Conservation (phyloP, 2,888 invertebrate genomes). For the Dioctria rufipes region DNA sequence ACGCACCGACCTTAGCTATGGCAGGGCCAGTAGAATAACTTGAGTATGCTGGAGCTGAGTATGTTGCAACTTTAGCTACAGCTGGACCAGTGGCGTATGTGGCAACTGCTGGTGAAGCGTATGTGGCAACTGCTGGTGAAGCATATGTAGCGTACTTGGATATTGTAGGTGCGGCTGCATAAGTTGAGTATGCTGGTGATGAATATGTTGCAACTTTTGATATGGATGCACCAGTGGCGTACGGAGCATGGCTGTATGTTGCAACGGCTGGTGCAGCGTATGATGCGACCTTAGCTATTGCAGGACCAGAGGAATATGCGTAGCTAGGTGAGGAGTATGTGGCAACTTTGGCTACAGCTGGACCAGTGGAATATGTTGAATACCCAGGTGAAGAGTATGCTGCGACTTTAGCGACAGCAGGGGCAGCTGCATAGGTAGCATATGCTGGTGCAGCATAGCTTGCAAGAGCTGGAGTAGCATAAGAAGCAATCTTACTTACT, state of each 20-base stretch:
- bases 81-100: constrained; percentile 27
- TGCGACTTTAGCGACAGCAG: constrained; percentile 27
- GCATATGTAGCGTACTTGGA: constrained; percentile 48
- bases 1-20: constrained; percentile 36
- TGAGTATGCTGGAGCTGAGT: constrained; percentile 53
- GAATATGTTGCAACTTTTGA: constrained; percentile 62
- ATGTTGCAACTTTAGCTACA: constrained; percentile 48
- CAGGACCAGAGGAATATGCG: too few species aligned
- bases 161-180: constrained; percentile 34
- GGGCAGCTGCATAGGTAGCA: constrained; percentile 36
- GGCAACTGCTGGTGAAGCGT: constrained; percentile 60
- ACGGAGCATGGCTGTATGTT: constrained; percentile 36
- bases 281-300: constrained; percentile 61
- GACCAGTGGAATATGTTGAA: constrained; percentile 65
- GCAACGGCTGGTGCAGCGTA: constrained; percentile 43
- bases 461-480: constrained; percentile 57
- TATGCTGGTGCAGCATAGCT: constrained; percentile 40
- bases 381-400: constrained; percentile 56
- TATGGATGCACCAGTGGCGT: constrained; percentile 66
- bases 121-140: constrained; percentile 55
- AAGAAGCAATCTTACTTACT: constrained; percentile 48
- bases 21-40: constrained; percentile 35
- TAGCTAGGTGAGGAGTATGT: constrained; percentile 56
- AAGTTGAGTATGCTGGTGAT: constrained; percentile 59
- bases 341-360: constrained; percentile 69